These are phyloP conservation scores for Isaurus tuberculatus DNA, from an alignment of 92 coral and sea anemone species.

Conservation along the genomic window DNA sequence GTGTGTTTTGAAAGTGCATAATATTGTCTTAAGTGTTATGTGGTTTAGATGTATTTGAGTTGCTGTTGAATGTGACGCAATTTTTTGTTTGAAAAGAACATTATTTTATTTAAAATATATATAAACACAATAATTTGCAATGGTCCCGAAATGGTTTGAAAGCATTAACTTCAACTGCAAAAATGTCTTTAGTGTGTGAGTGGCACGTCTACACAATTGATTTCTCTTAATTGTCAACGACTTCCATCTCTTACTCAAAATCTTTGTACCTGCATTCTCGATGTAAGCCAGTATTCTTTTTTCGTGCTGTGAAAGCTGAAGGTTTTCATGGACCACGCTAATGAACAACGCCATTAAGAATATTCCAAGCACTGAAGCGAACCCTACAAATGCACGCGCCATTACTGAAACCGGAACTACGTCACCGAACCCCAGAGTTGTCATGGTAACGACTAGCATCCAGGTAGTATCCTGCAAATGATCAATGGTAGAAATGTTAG, in stretches of 20 bases:
- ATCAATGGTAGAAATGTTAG: no score
- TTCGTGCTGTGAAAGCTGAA: constrained; percentile 93
- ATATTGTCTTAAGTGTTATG: no score
- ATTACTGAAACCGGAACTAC: constrained; percentile 85
- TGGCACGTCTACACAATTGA: no score
- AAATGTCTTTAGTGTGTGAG: no score
- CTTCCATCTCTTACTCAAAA: not conserved
- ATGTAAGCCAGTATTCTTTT: constrained; percentile 90
- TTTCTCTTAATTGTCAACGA: not conserved
- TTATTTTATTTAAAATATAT: no score
- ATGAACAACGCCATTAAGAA: constrained; percentile 96
- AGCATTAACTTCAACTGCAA: no score
- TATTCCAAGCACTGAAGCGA: constrained; percentile 94
- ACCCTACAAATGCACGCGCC: constrained; percentile 92
- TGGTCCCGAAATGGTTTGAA: no score
- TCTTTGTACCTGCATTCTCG: constrained; percentile 88
- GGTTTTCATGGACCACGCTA: constrained; percentile 90
- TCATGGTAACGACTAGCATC: constrained; percentile 99
- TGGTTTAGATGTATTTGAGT: no score
- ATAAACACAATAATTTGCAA: no score
- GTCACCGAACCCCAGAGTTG: constrained; percentile 98
- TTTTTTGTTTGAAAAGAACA: no score
- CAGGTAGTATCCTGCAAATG: constrained; percentile 83
- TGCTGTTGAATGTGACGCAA: no score
- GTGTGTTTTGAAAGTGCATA: no score